Conservation (phyloP, 2,113 vertebrate species). For the Callithrix jacchus region DNA sequence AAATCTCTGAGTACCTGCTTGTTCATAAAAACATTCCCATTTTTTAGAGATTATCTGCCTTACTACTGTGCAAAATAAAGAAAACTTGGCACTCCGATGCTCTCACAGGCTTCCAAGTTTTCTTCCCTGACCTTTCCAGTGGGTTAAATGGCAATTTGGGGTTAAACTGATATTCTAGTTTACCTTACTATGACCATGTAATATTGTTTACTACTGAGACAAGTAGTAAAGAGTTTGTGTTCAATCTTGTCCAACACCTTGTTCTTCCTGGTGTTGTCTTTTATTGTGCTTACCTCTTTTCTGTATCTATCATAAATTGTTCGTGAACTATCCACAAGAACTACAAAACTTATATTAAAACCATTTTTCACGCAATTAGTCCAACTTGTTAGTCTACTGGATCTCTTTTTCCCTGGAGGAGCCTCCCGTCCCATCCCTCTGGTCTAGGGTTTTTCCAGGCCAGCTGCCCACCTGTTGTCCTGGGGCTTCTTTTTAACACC, state of each 20-base stretch:
- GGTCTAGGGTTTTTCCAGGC: not conserved
- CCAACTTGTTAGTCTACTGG: not conserved
- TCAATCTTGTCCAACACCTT: not conserved
- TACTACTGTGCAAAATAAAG: not conserved
- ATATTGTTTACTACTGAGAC: not conserved
- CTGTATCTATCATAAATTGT: not conserved
- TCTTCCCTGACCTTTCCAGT: not conserved
- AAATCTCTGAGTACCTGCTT: no score
- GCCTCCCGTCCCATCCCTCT: not conserved
- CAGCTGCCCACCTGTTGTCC: constrained; percentile 18
- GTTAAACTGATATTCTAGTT: not conserved
- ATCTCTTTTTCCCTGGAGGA: not conserved
- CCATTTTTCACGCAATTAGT: not conserved
- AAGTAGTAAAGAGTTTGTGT: not conserved
- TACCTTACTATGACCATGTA: not conserved
- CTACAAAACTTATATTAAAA: not conserved
- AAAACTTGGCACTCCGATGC: not conserved
- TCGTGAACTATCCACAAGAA: not conserved
- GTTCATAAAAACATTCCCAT: no score
- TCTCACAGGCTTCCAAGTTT: not conserved
- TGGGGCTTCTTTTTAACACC: not conserved
- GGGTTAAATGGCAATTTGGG: not conserved
- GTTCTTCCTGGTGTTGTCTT: not conserved
- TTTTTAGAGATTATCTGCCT: not conserved
- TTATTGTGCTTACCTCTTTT: not conserved